Percentiles rank a stretch among this genome's conserved stretches.
Evolutionary conservation across 2,113 vertebrate species (phyloP).

Genomic region (Antennarius striatus): DNA sequence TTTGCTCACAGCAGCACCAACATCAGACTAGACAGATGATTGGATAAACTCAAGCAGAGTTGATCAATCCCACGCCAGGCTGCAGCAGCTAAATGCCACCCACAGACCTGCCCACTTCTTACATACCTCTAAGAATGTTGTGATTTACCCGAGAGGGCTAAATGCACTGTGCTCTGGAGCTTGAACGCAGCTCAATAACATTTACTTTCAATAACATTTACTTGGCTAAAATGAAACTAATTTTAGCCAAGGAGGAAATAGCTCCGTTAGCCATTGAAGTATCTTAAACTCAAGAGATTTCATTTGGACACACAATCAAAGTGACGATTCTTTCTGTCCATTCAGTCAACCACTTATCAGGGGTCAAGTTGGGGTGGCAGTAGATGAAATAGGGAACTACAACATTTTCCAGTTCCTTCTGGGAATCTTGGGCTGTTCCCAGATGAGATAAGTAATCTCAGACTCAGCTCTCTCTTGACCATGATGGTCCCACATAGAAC

Average conservation of each 20-base stretch:
- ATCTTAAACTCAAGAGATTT: no score
- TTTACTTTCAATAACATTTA: neutral
- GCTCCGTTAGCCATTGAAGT: no score
- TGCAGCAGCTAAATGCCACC: constrained; percentile 21
- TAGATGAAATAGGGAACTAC: no score
- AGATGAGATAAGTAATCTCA: no score
- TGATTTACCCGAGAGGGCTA: constrained; percentile 7
- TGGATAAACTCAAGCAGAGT: neutral
- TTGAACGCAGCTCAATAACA: constrained; percentile 1
- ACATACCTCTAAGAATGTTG: constrained; percentile 8
- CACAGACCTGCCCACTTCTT: neutral
- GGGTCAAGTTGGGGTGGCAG: no score
- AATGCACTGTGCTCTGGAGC: neutral
- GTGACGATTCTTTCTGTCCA: no score
- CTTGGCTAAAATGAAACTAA: constrained; percentile 9
- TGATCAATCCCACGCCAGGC: constrained; percentile 4
- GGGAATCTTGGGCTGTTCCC: no score
- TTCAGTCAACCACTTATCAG: no score
- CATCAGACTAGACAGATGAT: constrained; percentile 4
- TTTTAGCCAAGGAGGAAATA: neutral
- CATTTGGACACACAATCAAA: no score
- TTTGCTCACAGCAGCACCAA: constrained; percentile 6
- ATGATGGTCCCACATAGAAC: no score
- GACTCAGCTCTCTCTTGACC: no score
- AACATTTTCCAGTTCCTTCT: no score